These are phyloP conservation scores for Diadophis punctatus DNA, from an alignment of 2,113 vertebrate species.

Conservation along the genomic window DNA sequence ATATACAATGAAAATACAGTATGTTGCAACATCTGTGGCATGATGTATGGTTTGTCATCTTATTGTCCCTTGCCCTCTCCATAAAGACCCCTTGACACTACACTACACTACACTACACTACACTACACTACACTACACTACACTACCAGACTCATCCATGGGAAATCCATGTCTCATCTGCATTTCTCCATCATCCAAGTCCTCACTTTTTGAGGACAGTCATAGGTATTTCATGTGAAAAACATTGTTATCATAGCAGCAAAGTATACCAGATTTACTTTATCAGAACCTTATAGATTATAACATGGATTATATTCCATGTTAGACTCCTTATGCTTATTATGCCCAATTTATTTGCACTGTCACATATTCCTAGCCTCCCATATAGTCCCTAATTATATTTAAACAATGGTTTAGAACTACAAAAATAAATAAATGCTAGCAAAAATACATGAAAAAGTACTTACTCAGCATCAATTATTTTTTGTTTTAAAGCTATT, in stretches of 20 bases:
- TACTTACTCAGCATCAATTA: slow-evolving; percentile 91
- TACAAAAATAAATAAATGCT: neutral
- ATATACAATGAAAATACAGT: neutral
- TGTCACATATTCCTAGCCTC: neutral
- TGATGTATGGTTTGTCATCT: neutral
- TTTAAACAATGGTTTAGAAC: neutral
- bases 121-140: neutral
- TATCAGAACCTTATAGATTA: neutral
- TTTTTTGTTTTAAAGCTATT: slow-evolving; percentile 91
- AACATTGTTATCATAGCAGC: neutral
- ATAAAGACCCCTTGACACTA: neutral
- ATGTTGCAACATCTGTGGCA: neutral
- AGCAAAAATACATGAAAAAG: neutral
- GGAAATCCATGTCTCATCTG: neutral
- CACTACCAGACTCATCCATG: neutral
- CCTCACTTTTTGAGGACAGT: neutral
- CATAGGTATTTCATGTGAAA: neutral
- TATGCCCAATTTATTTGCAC: neutral
- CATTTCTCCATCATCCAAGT: neutral
- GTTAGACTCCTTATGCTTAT: neutral
- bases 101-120: neutral
- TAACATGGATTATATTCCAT: neutral
- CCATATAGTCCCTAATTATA: neutral
- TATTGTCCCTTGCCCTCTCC: neutral
- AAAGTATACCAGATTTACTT: neutral